Conservation (phyloP, 2,888 invertebrate genomes). For the Apodemia mormo region DNA sequence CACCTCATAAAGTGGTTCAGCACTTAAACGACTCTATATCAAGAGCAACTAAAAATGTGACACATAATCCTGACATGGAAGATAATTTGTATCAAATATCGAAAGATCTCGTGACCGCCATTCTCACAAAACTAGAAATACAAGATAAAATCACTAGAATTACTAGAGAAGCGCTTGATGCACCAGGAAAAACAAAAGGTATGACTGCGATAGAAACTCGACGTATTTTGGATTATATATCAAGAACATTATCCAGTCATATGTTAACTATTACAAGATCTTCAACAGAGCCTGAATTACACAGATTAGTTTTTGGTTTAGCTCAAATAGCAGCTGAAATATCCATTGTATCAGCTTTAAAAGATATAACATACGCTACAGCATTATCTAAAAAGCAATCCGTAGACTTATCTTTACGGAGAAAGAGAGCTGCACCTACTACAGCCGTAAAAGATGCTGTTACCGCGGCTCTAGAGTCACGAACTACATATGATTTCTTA, state of each 20-base stretch:
- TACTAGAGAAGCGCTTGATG: slow-evolving; percentile 70
- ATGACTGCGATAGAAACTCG: slow-evolving; percentile 74
- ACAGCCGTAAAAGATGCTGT: slow-evolving; percentile 24
- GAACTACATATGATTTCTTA: slow-evolving; percentile 55
- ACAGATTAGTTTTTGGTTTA: slow-evolving; percentile 71
- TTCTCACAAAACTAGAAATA: slow-evolving; percentile 68
- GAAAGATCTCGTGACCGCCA: slow-evolving; percentile 70
- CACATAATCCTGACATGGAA: slow-evolving; percentile 69
- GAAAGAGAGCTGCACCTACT: slow-evolving; percentile 54
- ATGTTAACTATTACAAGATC: slow-evolving; percentile 67
- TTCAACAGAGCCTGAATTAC: slow-evolving; percentile 74
- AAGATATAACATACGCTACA: slow-evolving; percentile 69
- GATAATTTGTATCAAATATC: slow-evolving; percentile 69
- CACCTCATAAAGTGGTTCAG: slow-evolving; percentile 63
- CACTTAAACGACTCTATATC: slow-evolving; percentile 63
- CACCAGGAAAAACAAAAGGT: slow-evolving; percentile 70
- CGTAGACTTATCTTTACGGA: slow-evolving; percentile 65
- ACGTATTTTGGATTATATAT: slow-evolving; percentile 73
- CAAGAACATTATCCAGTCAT: slow-evolving; percentile 68
- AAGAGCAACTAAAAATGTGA: slow-evolving; percentile 67
- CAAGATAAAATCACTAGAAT: slow-evolving; percentile 76
- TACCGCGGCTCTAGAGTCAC: slow-evolving; percentile 30
- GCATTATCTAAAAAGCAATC: slow-evolving; percentile 72
- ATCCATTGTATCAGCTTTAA: slow-evolving; percentile 71
- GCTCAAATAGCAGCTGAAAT: slow-evolving; percentile 76